These are phyloP conservation scores for Forbesichthys papilliferus DNA, from an alignment of 2,113 vertebrate species.

Conservation along the genomic window DNA sequence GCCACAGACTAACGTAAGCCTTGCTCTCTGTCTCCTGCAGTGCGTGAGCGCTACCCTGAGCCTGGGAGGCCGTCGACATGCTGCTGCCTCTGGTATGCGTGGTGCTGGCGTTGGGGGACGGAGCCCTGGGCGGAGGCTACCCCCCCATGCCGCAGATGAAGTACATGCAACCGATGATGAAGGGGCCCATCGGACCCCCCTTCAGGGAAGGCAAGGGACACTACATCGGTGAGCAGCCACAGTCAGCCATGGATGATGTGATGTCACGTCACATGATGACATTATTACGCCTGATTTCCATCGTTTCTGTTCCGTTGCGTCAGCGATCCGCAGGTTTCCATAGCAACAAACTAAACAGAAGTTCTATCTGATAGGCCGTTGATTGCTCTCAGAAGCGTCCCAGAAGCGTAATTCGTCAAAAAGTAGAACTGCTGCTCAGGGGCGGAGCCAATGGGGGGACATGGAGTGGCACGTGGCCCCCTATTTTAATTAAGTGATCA, in stretches of 20 bases:
- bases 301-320: too few species aligned
- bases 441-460: too few species aligned
- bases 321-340: too few species aligned
- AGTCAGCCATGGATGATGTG: conserved; percentile 9
- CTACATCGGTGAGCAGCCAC: conserved; percentile 88
- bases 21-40: conserved; percentile 30
- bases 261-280: too few species aligned
- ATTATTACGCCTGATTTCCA: too few species aligned
- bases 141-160: conserved; percentile 85
- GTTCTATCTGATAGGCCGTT: too few species aligned
- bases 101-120: conserved; percentile 73
- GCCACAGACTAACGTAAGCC: background rate
- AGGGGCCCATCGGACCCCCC: conserved; percentile 93
- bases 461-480: too few species aligned
- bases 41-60: conserved; percentile 50
- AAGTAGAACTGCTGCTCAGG: too few species aligned
- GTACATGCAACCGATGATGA: conserved; percentile 97
- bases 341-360: too few species aligned
- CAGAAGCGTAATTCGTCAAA: too few species aligned
- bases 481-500: too few species aligned
- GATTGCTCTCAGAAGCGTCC: too few species aligned
- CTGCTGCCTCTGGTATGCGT: conserved; percentile 68
- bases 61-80: conserved; percentile 66
- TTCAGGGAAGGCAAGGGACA: conserved; percentile 98
- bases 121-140: conserved; percentile 82